Percentiles rank a stretch among this genome's conserved stretches.
phyloP scores from a whole-genome alignment of 2,113 vertebrate species.

The Solea senegalensis region DNA sequence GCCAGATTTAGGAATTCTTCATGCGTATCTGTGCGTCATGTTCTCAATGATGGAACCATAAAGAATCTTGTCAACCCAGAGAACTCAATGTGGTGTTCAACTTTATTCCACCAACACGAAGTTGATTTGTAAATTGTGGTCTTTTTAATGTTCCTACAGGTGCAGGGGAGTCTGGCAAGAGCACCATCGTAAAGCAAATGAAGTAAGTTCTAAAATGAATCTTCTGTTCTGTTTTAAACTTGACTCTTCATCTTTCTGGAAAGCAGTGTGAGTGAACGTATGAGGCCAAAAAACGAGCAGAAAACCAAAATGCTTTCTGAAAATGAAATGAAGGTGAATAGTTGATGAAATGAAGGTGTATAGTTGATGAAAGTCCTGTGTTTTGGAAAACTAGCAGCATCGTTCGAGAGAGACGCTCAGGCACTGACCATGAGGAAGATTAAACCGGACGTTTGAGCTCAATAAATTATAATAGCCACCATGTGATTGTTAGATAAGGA shows the following conservation, averaged over 20 bases:
- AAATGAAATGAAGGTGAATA: too few species aligned
- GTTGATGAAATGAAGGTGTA: too few species aligned
- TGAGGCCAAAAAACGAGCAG: too few species aligned
- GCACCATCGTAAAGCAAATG: slow-evolving; percentile 99
- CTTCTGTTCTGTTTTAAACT: too few species aligned
- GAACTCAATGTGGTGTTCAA: slow-evolving; percentile 20
- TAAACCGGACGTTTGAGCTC: slow-evolving; percentile 7
- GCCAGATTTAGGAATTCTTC: not conserved
- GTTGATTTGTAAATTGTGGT: slow-evolving; percentile 27
- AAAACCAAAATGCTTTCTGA: too few species aligned
- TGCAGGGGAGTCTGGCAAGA: slow-evolving; percentile 97
- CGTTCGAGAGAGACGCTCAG: not conserved
- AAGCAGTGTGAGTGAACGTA: too few species aligned
- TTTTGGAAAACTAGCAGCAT: too few species aligned
- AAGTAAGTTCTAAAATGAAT: slow-evolving; percentile 86
- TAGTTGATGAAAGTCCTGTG: too few species aligned
- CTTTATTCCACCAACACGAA: slow-evolving; percentile 4
- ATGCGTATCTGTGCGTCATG: slow-evolving; percentile 28
- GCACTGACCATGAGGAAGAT: not conserved
- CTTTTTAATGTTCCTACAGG: slow-evolving; percentile 81
- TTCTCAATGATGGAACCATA: slow-evolving; percentile 34
- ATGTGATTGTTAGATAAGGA: not conserved
- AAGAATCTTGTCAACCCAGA: slow-evolving; percentile 40
- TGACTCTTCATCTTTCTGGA: not conserved
- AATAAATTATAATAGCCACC: not conserved